phyloP scores from a whole-genome alignment of 2,888 invertebrate genomes.

The Penaeus monodon region DNA sequence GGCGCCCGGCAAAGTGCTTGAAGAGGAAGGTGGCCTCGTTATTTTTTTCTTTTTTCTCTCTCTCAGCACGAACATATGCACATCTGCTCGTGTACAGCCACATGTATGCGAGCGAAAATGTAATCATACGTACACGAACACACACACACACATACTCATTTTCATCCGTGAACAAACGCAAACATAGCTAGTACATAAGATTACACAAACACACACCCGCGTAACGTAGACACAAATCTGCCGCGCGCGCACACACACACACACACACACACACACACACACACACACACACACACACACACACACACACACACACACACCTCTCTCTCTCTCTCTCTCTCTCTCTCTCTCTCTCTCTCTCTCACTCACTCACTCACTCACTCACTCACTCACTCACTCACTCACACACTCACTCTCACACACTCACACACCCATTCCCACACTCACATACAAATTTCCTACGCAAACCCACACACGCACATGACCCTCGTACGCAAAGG shows the following conservation, averaged over 20 bases:
- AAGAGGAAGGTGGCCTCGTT: too few species aligned
- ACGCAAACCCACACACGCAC: too few species aligned
- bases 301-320: too few species aligned
- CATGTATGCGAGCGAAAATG: neutral
- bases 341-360: neutral
- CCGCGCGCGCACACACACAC: neutral
- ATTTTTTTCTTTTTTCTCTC: too few species aligned
- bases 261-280: neutral
- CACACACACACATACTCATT: neutral
- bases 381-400: conserved; percentile 19
- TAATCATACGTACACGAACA: neutral
- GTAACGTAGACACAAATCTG: too few species aligned
- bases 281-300: too few species aligned
- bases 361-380: conserved; percentile 17
- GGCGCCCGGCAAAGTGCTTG: too few species aligned
- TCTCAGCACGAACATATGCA: neutral
- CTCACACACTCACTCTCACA: conserved; percentile 15
- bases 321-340: too few species aligned
- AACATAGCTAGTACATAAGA: too few species aligned
- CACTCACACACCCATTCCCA: neutral
- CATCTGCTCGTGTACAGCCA: neutral
- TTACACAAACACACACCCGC: too few species aligned
- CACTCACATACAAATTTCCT: neutral
- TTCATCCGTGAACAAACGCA: too few species aligned
- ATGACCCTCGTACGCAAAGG: too few species aligned